These are phyloP conservation scores for Neoarius graeffei DNA, from an alignment of 2,113 vertebrate species.

Conservation along the genomic window DNA sequence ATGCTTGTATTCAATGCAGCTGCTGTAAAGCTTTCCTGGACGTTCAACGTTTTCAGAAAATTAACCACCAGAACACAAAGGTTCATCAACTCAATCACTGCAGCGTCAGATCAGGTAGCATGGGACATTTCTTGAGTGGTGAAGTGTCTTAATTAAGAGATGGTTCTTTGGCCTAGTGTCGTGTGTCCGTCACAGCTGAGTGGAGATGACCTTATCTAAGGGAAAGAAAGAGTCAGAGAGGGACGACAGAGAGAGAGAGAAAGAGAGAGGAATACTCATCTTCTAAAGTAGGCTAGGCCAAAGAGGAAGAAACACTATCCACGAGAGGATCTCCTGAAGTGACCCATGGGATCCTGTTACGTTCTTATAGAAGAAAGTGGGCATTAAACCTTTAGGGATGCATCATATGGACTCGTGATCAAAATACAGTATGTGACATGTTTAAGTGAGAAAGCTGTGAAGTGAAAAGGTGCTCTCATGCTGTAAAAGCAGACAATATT, in stretches of 20 bases:
- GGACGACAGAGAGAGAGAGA: slow-evolving; percentile 23
- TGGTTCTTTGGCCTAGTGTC: slow-evolving; percentile 68
- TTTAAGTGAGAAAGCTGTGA: background rate
- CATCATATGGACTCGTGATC: background rate
- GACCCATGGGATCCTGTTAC: slow-evolving; percentile 49
- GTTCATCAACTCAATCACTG: slow-evolving; percentile 58
- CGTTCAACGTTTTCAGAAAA: background rate
- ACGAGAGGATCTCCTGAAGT: slow-evolving; percentile 45
- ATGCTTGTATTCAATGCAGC: background rate
- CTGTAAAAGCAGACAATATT: background rate
- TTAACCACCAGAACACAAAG: slow-evolving; percentile 13
- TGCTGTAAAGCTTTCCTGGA: background rate
- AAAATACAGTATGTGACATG: background rate
- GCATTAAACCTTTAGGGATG: background rate
- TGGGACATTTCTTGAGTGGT: slow-evolving; percentile 53
- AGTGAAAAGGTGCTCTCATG: background rate
- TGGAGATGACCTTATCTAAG: slow-evolving; percentile 68
- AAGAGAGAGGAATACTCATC: slow-evolving; percentile 40
- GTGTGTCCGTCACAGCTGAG: slow-evolving; percentile 71
- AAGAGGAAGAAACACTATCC: slow-evolving; percentile 51
- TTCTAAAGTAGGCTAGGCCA: slow-evolving; percentile 50
- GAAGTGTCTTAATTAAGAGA: slow-evolving; percentile 76
- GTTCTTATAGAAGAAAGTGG: slow-evolving; percentile 22
- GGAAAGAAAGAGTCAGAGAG: slow-evolving; percentile 26
- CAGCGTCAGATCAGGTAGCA: slow-evolving; percentile 60